Conservation (phyloP, 1,140 invertebrate species). For the Chionoecetes opilio region DNA sequence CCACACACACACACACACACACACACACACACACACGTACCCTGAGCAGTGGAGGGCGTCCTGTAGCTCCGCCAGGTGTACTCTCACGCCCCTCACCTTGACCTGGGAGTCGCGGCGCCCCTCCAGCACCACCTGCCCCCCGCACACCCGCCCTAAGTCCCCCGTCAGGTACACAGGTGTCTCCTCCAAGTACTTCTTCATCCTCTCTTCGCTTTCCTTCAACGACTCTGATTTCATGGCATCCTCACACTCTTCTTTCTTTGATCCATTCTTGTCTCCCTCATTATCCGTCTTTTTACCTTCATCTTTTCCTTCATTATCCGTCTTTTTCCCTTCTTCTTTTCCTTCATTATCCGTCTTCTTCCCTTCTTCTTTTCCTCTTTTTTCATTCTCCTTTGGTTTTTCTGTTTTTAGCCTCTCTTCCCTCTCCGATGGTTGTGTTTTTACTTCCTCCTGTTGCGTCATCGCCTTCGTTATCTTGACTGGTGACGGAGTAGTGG, state of each 20-base stretch:
- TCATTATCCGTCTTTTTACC: not conserved
- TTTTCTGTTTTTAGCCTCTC: not conserved
- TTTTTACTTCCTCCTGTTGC: constrained; percentile 18
- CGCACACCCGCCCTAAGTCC: constrained; percentile 59
- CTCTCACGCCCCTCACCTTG: constrained; percentile 69
- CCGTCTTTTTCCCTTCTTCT: not conserved
- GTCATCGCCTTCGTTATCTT: not conserved
- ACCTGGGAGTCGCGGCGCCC: constrained; percentile 65
- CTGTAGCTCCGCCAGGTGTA: constrained; percentile 63
- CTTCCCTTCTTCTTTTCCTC: not conserved
- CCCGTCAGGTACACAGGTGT: constrained; percentile 64
- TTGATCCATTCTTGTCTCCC: not conserved
- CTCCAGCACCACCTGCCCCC: constrained; percentile 66
- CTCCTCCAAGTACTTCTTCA: not conserved
- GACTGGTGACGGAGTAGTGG: not conserved
- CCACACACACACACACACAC: not conserved
- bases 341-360: not conserved
- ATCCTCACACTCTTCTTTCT: not conserved
- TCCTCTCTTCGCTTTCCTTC: not conserved
- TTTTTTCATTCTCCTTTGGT: not conserved
- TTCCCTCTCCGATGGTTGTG: not conserved
- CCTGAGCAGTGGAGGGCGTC: constrained; percentile 65
- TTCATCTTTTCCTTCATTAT: not conserved
- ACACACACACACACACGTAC: constrained; percentile 43
- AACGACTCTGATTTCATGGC: not conserved